phyloP scores from a whole-genome alignment of 2,797 vertebrate species.

The Lagodon rhomboides region DNA sequence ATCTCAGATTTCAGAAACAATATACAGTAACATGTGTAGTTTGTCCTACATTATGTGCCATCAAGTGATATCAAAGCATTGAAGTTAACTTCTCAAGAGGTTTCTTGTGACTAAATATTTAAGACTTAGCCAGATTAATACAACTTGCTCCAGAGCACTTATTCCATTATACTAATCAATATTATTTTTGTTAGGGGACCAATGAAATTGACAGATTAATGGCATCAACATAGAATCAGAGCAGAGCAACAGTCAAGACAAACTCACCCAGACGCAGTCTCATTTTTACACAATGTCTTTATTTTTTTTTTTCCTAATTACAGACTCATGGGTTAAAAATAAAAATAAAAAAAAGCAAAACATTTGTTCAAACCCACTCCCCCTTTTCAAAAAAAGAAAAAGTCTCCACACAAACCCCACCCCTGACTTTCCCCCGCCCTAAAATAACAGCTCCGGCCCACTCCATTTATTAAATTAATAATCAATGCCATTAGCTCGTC shows the following conservation, averaged over 20 bases:
- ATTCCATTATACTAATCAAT: neutral
- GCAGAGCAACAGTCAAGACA: neutral
- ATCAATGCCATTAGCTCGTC: conserved; percentile 73
- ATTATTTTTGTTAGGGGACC: too few relatives aligned
- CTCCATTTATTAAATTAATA: conserved; percentile 78
- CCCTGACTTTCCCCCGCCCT: conserved; percentile 63
- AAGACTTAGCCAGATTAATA: neutral
- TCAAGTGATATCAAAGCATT: neutral
- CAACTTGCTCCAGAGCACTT: neutral
- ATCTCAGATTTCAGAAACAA: neutral
- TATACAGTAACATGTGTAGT: too few relatives aligned
- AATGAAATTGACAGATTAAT: too few relatives aligned
- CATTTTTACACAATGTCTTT: conserved; percentile 91
- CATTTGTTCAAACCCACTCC: conserved; percentile 80
- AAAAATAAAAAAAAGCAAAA: conserved; percentile 86
- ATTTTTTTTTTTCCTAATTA: conserved; percentile 88
- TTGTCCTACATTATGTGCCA: neutral
- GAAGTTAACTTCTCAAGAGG: neutral
- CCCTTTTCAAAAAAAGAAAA: conserved; percentile 61
- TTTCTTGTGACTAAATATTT: neutral
- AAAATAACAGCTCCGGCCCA: conserved; percentile 81
- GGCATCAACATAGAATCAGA: neutral
- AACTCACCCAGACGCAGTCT: conserved; percentile 55
- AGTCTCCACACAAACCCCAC: conserved; percentile 78
- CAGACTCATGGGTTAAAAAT: conserved; percentile 92